phyloP scores from a whole-genome alignment of 2,888 invertebrate species.

The Drosophila suboccidentalis region DNA sequence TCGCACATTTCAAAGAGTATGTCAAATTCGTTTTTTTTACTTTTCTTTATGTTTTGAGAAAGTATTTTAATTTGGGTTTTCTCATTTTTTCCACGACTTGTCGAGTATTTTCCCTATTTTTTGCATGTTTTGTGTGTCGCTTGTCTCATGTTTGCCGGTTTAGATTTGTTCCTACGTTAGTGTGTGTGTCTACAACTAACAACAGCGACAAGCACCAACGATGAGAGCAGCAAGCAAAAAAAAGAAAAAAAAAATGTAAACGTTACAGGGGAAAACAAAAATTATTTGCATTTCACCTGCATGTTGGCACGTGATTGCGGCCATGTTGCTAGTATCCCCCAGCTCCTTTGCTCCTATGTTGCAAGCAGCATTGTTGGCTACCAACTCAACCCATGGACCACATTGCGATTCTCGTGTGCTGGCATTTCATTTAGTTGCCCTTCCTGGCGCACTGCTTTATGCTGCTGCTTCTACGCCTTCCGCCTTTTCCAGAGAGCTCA shows the following conservation, averaged over 20 bases:
- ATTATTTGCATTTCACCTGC: constrained; percentile 79
- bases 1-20: constrained; percentile 22
- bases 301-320: constrained; percentile 80
- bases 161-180: constrained; percentile 55
- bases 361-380: constrained; percentile 6
- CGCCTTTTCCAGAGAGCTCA: constrained; percentile 50
- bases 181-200: constrained; percentile 38
- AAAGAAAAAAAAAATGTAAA: constrained; percentile 23
- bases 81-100: constrained; percentile 29
- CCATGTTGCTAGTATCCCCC: constrained; percentile 26
- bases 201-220: constrained; percentile 30
- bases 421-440: constrained; percentile 69
- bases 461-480: constrained; percentile 12
- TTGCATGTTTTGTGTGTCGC: constrained; percentile 25
- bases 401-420: constrained; percentile 54
- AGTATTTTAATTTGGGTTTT: constrained; percentile 23
- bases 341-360: neutral
- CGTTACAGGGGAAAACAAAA: constrained; percentile 70
- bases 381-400: neutral
- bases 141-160: constrained; percentile 61
- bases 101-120: constrained; percentile 35
- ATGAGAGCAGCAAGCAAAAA: constrained; percentile 24
- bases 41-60: constrained; percentile 9
- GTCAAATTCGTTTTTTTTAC: constrained; percentile 13
- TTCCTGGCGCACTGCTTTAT: constrained; percentile 10